These are phyloP conservation scores for Melanotaenia trifasciata DNA, from an alignment of 2,797 vertebrate genomes.

Conservation along the genomic window DNA sequence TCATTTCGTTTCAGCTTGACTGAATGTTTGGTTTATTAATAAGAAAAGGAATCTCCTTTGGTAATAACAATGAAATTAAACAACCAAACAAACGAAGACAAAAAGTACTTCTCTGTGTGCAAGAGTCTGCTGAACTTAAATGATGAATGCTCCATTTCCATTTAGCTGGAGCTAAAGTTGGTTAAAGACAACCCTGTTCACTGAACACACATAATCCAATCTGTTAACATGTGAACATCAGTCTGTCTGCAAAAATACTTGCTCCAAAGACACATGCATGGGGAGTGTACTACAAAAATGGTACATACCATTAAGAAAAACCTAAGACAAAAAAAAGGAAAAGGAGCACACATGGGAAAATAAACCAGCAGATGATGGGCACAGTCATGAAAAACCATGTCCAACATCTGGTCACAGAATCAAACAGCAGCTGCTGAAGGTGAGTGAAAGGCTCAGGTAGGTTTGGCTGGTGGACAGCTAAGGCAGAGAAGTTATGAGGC, in stretches of 20 bases:
- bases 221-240: background rate
- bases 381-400: background rate
- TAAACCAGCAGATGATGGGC: constrained; percentile 3
- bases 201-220: background rate
- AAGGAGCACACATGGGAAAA: background rate
- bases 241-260: too few species aligned
- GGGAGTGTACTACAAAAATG: background rate
- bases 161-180: constrained; percentile 26
- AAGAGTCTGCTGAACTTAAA: background rate
- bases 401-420: constrained; percentile 12
- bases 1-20: background rate
- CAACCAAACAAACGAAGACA: background rate
- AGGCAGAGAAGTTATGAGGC: constrained; percentile 22
- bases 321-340: background rate
- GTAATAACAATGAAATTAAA: constrained; percentile 3
- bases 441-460: constrained; percentile 2
- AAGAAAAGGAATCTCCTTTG: constrained; percentile 29
- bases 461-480: constrained; percentile 8
- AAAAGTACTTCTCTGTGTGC: background rate
- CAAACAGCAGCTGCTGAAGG: constrained; percentile 3
- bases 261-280: background rate
- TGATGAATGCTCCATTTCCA: constrained; percentile 56
- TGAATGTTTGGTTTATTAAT: constrained; percentile 5
- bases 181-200: background rate
- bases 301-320: background rate